A percentile compares a stretch with the other conserved stretches of the same genome.
phyloP scores from a whole-genome alignment of 2,888 invertebrate species.

The Prosopocoilus inquinatus region DNA sequence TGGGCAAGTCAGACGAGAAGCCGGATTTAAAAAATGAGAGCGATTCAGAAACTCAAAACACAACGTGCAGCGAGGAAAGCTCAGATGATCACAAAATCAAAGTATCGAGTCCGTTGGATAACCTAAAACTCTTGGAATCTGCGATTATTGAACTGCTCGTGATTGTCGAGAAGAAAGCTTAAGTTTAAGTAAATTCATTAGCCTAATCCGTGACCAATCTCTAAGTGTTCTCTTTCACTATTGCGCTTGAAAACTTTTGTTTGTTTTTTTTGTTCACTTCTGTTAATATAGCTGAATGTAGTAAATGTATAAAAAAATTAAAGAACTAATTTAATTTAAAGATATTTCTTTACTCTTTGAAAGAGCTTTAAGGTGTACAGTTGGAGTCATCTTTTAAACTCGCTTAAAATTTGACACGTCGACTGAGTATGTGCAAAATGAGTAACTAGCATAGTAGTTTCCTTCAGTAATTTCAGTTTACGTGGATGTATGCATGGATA shows the following conservation, averaged over 20 bases:
- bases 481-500: slow-evolving; percentile 11
- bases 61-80: slow-evolving; percentile 38
- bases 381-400: slow-evolving; percentile 14
- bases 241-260: slow-evolving; percentile 16
- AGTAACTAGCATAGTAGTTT: slow-evolving; percentile 16
- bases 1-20: slow-evolving; percentile 19
- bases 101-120: slow-evolving; percentile 35
- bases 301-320: slow-evolving; percentile 23
- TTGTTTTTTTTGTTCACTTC: slow-evolving; percentile 11
- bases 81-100: slow-evolving; percentile 33
- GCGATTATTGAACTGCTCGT: slow-evolving; percentile 47
- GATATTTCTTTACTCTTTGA: slow-evolving; percentile 9
- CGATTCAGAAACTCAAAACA: slow-evolving; percentile 42
- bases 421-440: slow-evolving; percentile 15
- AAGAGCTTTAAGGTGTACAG: slow-evolving; percentile 9
- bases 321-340: slow-evolving; percentile 16
- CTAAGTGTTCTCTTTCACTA: slow-evolving; percentile 30
- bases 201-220: slow-evolving; percentile 27
- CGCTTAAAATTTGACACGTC: slow-evolving; percentile 16
- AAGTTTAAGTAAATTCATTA: slow-evolving; percentile 23
- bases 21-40: slow-evolving; percentile 36
- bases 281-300: slow-evolving; percentile 22
- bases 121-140: slow-evolving; percentile 44
- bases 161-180: slow-evolving; percentile 46
- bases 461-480: slow-evolving; percentile 1